These are phyloP conservation scores for Chloroclystis v-ata DNA, from an alignment of 2,888 invertebrate species.

Conservation along the genomic window DNA sequence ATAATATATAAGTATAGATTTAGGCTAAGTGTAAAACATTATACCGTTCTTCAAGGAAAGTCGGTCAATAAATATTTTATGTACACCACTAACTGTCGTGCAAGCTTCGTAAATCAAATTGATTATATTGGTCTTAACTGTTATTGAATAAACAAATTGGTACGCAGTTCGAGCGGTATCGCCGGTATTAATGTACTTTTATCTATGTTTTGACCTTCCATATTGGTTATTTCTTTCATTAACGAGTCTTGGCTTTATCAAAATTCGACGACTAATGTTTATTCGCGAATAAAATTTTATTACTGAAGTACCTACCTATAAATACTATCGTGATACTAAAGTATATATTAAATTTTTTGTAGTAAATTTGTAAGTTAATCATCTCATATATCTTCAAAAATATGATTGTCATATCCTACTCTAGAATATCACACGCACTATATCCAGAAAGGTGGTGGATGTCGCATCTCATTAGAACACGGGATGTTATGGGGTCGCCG, in stretches of 20 bases:
- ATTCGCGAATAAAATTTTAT: no score
- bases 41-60: not conserved
- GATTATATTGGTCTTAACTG: conserved; percentile 12
- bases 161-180: conserved; percentile 5
- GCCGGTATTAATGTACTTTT: not conserved
- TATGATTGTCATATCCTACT: no score
- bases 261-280: no score
- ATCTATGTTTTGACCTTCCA: not conserved
- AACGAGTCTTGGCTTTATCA: no score
- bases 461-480: conserved; percentile 50
- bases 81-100: conserved; percentile 1
- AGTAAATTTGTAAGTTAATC: no score
- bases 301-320: no score
- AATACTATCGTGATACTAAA: no score
- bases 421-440: no score
- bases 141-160: conserved; percentile 14
- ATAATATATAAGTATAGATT: not conserved
- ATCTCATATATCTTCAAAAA: no score
- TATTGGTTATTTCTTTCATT: no score
- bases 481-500: conserved; percentile 46
- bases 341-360: no score
- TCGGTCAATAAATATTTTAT: conserved; percentile 7
- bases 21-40: not conserved
- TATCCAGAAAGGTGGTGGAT: conserved; percentile 10
- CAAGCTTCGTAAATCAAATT: conserved; percentile 7